These are phyloP conservation scores for Caenorhabditis panamensis DNA, from an alignment of 2,888 invertebrate genomes.

Conservation along the genomic window DNA sequence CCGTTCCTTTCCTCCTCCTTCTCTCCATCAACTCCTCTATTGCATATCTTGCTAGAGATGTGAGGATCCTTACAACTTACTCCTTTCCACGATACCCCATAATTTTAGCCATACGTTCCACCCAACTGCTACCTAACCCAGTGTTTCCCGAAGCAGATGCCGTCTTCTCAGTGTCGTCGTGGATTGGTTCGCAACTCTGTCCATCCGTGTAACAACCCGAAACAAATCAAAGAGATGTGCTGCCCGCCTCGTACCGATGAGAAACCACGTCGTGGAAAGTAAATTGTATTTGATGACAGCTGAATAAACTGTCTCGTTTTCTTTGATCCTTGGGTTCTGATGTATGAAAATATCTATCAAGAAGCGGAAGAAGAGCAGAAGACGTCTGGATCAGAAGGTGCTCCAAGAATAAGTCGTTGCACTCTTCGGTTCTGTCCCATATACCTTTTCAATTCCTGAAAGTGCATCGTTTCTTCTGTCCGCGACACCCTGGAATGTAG, in stretches of 20 bases:
- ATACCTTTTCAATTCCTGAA: constrained; percentile 15
- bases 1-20: no score
- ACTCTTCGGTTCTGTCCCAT: neutral
- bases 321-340: no score
- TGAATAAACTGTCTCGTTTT: no score
- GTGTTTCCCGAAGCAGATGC: neutral
- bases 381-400: neutral
- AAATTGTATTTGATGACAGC: no score
- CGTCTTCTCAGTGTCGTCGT: neutral
- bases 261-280: no score
- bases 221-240: neutral
- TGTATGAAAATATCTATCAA: no score
- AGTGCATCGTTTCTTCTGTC: constrained; percentile 27
- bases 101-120: neutral
- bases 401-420: neutral
- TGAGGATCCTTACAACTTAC: neutral
- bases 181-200: neutral
- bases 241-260: neutral
- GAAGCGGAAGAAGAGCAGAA: no score
- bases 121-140: neutral
- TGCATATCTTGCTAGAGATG: no score
- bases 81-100: neutral
- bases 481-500: constrained; percentile 12
- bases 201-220: neutral
- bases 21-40: no score